A percentile compares a stretch with the other conserved stretches of the same genome.
phyloP scores from a whole-genome alignment of 2,797 vertebrate species.

The Fringilla coelebs region DNA sequence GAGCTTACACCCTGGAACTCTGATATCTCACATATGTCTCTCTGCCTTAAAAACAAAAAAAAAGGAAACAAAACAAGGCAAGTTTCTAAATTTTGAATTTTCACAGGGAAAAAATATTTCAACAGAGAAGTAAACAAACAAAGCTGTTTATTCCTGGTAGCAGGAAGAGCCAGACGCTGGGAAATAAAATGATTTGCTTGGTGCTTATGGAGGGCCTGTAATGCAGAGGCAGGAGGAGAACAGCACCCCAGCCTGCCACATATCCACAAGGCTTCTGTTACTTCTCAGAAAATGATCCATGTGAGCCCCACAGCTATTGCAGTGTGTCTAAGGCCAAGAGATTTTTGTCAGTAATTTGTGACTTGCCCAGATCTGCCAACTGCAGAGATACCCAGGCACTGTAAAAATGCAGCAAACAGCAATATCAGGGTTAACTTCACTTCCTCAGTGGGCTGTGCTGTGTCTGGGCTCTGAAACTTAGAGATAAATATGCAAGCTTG shows the following conservation, averaged over 20 bases:
- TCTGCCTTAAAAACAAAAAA: not conserved
- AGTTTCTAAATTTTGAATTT: not conserved
- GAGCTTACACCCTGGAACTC: not conserved
- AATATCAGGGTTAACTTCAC: not conserved
- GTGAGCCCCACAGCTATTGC: not conserved
- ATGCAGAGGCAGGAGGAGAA: not conserved
- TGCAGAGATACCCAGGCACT: not conserved
- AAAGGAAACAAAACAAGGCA: not conserved
- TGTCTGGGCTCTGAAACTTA: slow-evolving; percentile 45
- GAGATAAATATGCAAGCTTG: slow-evolving; percentile 47
- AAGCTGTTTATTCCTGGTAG: not conserved
- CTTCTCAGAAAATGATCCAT: not conserved
- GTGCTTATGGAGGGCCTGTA: not conserved
- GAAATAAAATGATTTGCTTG: not conserved
- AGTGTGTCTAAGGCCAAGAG: not conserved
- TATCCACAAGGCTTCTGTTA: not conserved
- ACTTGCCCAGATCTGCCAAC: not conserved
- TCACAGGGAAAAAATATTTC: not conserved
- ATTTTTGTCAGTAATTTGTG: slow-evolving; percentile 1
- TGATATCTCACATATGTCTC: not conserved
- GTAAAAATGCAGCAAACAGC: not conserved
- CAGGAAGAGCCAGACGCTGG: not conserved
- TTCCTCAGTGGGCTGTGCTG: slow-evolving; percentile 30
- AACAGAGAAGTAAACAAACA: not conserved
- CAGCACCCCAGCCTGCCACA: not conserved